Percentiles rank a stretch among this genome's conserved stretches.
These are phyloP conservation scores for Caenorhabditis wallacei DNA, from an alignment of 2,888 invertebrate genomes.

Conservation along the genomic window DNA sequence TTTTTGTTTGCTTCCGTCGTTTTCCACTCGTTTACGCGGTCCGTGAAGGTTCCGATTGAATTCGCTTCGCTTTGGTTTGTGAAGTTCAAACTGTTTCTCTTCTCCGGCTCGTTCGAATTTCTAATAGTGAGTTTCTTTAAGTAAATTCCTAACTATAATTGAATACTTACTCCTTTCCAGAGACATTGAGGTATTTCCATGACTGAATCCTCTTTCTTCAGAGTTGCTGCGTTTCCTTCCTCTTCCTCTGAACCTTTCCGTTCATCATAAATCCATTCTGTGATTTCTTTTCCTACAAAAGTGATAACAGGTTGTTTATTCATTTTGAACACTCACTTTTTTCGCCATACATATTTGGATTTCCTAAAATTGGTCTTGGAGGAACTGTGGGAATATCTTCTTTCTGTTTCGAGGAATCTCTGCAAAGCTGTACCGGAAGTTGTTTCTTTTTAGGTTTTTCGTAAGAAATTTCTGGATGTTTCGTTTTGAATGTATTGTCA, in stretches of 20 bases:
- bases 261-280: conserved; percentile 27
- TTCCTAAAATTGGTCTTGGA: not conserved
- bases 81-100: not conserved
- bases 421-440: conserved; percentile 3
- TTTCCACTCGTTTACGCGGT: conserved; percentile 17
- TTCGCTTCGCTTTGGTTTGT: not conserved
- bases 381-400: not conserved
- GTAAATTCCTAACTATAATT: not conserved
- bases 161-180: not conserved
- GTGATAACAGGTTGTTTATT: not conserved
- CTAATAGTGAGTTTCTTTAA: not conserved
- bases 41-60: conserved; percentile 47
- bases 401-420: not conserved
- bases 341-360: conserved; percentile 3
- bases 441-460: not conserved
- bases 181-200: conserved; percentile 33
- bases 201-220: conserved; percentile 12
- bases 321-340: not conserved
- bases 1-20: conserved; percentile 7
- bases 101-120: not conserved
- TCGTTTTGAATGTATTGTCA: not conserved
- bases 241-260: conserved; percentile 42
- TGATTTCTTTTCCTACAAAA: conserved; percentile 25
- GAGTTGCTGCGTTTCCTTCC: not conserved
- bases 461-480: not conserved